phyloP scores from a whole-genome alignment of 1,140 invertebrate species.

The Spodoptera frugiperda region DNA sequence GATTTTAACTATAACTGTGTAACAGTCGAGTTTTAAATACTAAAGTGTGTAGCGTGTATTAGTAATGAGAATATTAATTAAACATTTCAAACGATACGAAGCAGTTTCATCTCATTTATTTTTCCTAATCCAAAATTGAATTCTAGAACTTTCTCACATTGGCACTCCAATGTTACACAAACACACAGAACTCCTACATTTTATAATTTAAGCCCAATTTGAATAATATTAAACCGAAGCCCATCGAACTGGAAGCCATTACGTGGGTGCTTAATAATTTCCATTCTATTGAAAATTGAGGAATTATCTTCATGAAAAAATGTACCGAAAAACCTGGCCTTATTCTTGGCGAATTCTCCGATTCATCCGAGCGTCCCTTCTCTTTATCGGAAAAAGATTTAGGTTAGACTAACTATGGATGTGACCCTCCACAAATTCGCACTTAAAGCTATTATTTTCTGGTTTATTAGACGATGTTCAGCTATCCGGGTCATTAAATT shows the following conservation, averaged over 20 bases:
- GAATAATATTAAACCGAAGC: slow-evolving; percentile 28
- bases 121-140: too few species aligned
- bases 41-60: too few species aligned
- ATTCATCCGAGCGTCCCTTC: slow-evolving; percentile 32
- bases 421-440: slow-evolving; percentile 41
- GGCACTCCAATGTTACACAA: too few species aligned
- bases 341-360: slow-evolving; percentile 32
- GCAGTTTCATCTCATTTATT: too few species aligned
- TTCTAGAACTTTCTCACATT: too few species aligned
- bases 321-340: slow-evolving; percentile 7
- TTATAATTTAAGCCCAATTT: neutral
- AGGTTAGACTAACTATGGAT: slow-evolving; percentile 39
- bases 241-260: slow-evolving; percentile 27
- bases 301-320: slow-evolving; percentile 29
- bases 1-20: too few species aligned
- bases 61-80: too few species aligned
- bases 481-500: slow-evolving; percentile 33
- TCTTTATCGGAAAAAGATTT: slow-evolving; percentile 47
- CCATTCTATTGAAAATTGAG: slow-evolving; percentile 43
- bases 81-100: too few species aligned
- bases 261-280: slow-evolving; percentile 39
- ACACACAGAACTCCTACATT: neutral
- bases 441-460: slow-evolving; percentile 46
- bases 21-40: too few species aligned
- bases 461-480: slow-evolving; percentile 39